Conservation (phyloP, 2,113 vertebrate genomes). For the Paratilapia polleni region DNA sequence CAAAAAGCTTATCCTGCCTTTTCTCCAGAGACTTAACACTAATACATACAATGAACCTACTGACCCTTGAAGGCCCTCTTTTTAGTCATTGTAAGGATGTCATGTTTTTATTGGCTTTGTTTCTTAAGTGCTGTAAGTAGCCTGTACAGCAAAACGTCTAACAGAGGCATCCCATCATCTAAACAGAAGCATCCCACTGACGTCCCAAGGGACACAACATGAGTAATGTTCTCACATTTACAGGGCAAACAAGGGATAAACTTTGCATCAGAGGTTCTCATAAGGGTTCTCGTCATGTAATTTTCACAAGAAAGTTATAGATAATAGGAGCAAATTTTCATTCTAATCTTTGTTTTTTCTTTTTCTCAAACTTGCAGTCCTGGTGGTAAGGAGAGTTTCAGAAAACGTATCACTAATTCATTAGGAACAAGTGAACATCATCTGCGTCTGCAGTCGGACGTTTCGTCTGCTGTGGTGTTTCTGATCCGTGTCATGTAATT, state of each 20-base stretch:
- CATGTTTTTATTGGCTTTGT: conserved; percentile 71
- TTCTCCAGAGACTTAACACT: conserved; percentile 69
- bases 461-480: conserved; percentile 66
- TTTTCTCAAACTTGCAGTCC: background rate
- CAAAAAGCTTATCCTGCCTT: conserved; percentile 71
- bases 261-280: conserved; percentile 29
- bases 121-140: conserved; percentile 62
- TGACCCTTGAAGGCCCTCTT: conserved; percentile 74
- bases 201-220: conserved; percentile 58
- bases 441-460: conserved; percentile 40
- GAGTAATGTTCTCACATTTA: conserved; percentile 69
- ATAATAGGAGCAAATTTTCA: background rate
- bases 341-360: background rate
- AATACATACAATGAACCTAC: conserved; percentile 73
- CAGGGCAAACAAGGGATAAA: conserved; percentile 49
- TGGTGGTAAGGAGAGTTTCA: background rate
- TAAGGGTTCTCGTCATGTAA: background rate
- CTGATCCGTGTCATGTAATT: conserved; percentile 76
- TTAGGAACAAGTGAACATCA: conserved; percentile 30
- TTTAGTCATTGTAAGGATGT: conserved; percentile 67
- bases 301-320: background rate
- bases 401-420: background rate
- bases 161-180: conserved; percentile 37
- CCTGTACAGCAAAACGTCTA: conserved; percentile 53
- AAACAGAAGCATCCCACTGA: conserved; percentile 50